Base-by-base conservation (phyloP, 2,113 vertebrate genomes). In the Syngnathus typhle region DNA sequence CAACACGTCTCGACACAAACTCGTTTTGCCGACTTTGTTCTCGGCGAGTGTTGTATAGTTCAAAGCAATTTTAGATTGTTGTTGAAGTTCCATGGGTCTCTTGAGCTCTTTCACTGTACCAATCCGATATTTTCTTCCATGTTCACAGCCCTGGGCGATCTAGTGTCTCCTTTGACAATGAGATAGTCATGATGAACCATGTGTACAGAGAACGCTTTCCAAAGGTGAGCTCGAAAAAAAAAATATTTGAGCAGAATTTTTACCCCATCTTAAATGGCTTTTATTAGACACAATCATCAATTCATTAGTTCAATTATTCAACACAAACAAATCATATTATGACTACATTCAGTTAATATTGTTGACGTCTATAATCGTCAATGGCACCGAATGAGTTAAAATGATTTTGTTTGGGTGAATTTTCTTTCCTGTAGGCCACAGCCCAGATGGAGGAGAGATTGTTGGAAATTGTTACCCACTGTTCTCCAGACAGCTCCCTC, bases 101-200 rank as follows among this genome's bases (percentile, higher is more conserved):
- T 58, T 55, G 37, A 41, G 67, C 44, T 44, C 2, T 74, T 46
- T 0, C 21, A 68, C 61, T 23, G 0, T 56, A 49, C 10, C 67
- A 13, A 73, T 68, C 23, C 55, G 3, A 51, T 60, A 1, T 76
- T 76, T 64, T 69, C 9, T 76, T 65, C 27, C 77, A 52, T 72
- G 38, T 78, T 32, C 55, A 0, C 87, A 99, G 97, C 88, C 96
- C 97, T 0, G 96, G 96, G 9, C 90, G 97, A 56, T 92, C 95
- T 0, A 90, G 86, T 0, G 92, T 93, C 64, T 94, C 91, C 16
- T 94, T 96, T 23, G 97, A 99, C 85, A 95, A 96, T 4, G 97
- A 99, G 86, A 93, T 96, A 8, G 93, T 98, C 72, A 98, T 98
- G 97, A 98, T 98, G 96, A 98, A 99, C 81, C 96, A 98, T 38